Base-by-base conservation (phyloP, 2,797 vertebrate species). In the Apogon talboti region DNA sequence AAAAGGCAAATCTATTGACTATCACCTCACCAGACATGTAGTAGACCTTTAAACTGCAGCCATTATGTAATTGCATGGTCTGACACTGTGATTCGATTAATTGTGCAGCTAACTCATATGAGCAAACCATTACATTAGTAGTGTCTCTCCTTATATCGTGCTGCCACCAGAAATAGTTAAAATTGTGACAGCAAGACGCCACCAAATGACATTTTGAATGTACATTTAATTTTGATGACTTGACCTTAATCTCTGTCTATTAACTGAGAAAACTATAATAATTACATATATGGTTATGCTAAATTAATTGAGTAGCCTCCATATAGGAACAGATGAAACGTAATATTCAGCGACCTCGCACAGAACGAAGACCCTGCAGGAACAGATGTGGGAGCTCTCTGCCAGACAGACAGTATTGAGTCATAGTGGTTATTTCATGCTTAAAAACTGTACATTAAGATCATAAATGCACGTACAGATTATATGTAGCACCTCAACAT, bases 171-270 rank as follows among this genome's bases (percentile, higher is more conserved):
- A 50, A 30, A 38, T 42, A 35, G 15, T 7, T 19, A 28, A 51
- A 3, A 19, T n/a, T 49, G 3, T 53, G 10, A 47, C 59, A 46
- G 28, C 10, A 53, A 37, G 11, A 48, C 19, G 16, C 14, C 18
- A 43, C 11, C 12, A 55, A 47, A 13, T 52, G 18, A 15, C 21
- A 38, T 7, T 38, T 46, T 38, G 11, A n/a, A 56, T 45, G 19
- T 59, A 0, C 10, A 38, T 48, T 51, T 30, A 18, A 53, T 47
- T 30, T 28, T 54, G 33, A 30, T 9, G 15, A 24, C 37, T 15
- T 50, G 43, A 45, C 62, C 37, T 66, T 28, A 44, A 46, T 55
- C 9, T 53, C 43, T 28, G 48, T 15, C 46, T 47, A 21, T 69
- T 38, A 37, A 44, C 44, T 38, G 8, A 52, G 11, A 60, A 59